Evolutionary conservation across 2,797 vertebrate genomes (phyloP).

Genomic region (Tapera naevia): DNA sequence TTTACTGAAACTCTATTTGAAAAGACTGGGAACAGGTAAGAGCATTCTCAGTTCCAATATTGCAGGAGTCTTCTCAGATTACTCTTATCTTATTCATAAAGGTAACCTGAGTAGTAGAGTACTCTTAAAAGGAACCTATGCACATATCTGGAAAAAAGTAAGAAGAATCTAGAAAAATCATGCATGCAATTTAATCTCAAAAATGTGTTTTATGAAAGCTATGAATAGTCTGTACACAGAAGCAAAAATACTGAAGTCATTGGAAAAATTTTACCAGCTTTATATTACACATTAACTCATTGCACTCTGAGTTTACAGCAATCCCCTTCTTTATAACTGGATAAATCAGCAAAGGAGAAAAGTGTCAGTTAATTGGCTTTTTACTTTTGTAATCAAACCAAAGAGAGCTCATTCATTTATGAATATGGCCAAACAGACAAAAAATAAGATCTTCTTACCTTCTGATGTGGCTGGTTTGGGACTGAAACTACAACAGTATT

Average conservation of each 20-base stretch:
- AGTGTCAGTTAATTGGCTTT: neutral
- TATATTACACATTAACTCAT: neutral
- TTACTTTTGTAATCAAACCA: neutral
- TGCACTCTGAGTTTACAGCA: neutral
- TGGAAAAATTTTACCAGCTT: neutral
- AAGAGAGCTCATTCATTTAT: neutral
- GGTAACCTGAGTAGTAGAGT: neutral
- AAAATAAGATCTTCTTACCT: slow-evolving; percentile 71
- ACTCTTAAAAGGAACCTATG: neutral
- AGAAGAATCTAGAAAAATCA: neutral
- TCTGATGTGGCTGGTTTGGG: slow-evolving; percentile 79
- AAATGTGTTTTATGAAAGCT: neutral
- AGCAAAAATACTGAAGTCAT: neutral
- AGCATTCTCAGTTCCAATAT: neutral
- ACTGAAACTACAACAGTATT: slow-evolving; percentile 96
- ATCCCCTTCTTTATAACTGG: neutral
- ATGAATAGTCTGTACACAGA: neutral
- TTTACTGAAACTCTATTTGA: neutral
- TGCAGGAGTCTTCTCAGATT: neutral
- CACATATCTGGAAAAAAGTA: neutral
- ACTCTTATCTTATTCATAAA: neutral
- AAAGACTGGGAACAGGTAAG: neutral
- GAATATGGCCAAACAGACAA: neutral
- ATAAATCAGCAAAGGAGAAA: neutral
- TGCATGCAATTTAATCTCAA: neutral